Evolutionary conservation across 1,140 invertebrate species (phyloP).

Genomic region (Zaprionus nigranus): DNA sequence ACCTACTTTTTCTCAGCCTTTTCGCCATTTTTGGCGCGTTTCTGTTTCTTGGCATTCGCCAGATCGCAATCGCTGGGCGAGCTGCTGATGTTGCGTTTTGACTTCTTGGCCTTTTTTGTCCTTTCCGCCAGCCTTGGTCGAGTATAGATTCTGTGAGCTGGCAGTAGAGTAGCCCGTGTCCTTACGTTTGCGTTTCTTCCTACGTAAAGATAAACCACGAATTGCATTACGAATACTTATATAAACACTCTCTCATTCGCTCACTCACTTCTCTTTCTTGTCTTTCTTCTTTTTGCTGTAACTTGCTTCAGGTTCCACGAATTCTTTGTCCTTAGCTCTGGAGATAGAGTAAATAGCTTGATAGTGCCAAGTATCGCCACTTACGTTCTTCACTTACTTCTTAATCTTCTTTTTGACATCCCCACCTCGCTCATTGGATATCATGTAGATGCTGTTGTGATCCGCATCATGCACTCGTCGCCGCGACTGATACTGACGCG

Average conservation of each 20-base stretch:
- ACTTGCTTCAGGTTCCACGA: slow-evolving; percentile 75
- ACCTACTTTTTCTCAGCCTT: slow-evolving; percentile 77
- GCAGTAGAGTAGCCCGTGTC: slow-evolving; percentile 89
- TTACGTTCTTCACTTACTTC: slow-evolving; percentile 50
- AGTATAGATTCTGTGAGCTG: slow-evolving; percentile 86
- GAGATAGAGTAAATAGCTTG: background rate
- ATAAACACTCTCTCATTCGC: too few relatives aligned
- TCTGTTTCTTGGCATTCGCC: slow-evolving; percentile 66
- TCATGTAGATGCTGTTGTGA: slow-evolving; percentile 86
- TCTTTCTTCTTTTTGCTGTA: slow-evolving; percentile 72
- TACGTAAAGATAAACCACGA: background rate
- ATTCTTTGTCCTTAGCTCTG: slow-evolving; percentile 72
- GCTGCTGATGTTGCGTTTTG: slow-evolving; percentile 71
- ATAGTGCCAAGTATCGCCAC: background rate
- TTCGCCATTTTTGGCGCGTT: slow-evolving; percentile 71
- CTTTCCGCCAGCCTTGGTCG: slow-evolving; percentile 76
- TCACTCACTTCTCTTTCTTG: slow-evolving; percentile 71
- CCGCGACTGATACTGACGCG: slow-evolving; percentile 84
- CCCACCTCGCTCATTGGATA: slow-evolving; percentile 85
- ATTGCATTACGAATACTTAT: background rate
- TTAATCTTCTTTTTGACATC: slow-evolving; percentile 78
- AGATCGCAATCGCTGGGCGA: slow-evolving; percentile 72
- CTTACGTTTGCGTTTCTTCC: slow-evolving; percentile 85
- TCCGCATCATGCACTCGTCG: slow-evolving; percentile 80
- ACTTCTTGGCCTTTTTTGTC: slow-evolving; percentile 80